A percentile compares a stretch with the other conserved stretches of the same genome.
These are phyloP conservation scores for Microplitis manilae DNA, from an alignment of 2,888 invertebrate genomes.

Conservation along the genomic window DNA sequence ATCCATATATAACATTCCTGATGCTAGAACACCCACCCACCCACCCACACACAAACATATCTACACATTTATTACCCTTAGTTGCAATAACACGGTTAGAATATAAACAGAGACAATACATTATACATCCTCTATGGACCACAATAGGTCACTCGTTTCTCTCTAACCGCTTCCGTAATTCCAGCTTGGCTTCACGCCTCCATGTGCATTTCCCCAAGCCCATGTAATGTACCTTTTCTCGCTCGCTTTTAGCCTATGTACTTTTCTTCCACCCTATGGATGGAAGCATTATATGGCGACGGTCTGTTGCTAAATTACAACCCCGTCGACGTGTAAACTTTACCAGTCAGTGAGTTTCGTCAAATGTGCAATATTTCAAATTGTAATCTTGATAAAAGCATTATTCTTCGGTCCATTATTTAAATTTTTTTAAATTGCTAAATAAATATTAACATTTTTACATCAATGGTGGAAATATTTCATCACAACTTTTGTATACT, in stretches of 20 bases:
- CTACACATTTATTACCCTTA: background rate
- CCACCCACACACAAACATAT: background rate
- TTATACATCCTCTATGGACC: conserved; percentile 1
- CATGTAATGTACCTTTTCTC: background rate
- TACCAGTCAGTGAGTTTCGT: background rate
- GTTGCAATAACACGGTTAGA: background rate
- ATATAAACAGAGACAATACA: background rate
- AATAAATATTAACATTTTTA: background rate
- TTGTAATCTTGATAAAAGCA: background rate
- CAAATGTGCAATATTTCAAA: background rate
- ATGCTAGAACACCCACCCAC: background rate
- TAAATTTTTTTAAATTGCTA: background rate
- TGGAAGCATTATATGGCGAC: background rate
- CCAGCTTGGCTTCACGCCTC: conserved; percentile 25
- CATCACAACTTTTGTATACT: too few species aligned
- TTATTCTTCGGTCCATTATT: background rate
- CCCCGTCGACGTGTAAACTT: background rate
- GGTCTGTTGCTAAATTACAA: background rate
- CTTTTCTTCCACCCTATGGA: background rate
- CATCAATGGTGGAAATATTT: too few species aligned
- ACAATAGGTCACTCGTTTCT: conserved; percentile 38
- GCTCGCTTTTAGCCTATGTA: background rate
- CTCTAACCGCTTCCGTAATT: conserved; percentile 20
- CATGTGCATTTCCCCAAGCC: conserved; percentile 22
- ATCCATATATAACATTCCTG: background rate